These are phyloP conservation scores for Melieria picta DNA, from an alignment of 2,888 invertebrate genomes.

Conservation along the genomic window DNA sequence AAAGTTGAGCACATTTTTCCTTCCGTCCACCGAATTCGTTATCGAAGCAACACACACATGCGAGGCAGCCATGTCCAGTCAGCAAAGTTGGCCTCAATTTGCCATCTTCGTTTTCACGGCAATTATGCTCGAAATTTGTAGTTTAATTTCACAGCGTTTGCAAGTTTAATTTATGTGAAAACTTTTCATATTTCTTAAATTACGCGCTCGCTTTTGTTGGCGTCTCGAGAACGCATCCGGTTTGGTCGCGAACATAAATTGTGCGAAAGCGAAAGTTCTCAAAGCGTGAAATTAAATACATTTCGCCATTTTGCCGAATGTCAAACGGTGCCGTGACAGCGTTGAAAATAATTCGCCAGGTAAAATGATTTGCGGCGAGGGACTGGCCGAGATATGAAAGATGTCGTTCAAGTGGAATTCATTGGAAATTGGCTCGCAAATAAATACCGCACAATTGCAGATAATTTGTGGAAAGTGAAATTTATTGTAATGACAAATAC, in stretches of 20 bases:
- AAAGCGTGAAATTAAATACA: constrained; percentile 11
- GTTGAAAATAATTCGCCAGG: too few relatives aligned
- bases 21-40: background rate
- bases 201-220: background rate
- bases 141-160: constrained; percentile 43
- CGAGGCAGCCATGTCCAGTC: background rate
- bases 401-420: too few relatives aligned
- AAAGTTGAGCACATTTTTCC: background rate
- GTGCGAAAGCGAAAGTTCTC: background rate
- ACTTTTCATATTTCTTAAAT: constrained; percentile 35
- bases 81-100: background rate
- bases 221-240: background rate
- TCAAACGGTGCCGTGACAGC: too few relatives aligned
- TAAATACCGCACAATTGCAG: too few relatives aligned
- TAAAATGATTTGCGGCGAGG: too few relatives aligned
- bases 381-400: too few relatives aligned
- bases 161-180: constrained; percentile 46
- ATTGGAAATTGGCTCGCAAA: too few relatives aligned
- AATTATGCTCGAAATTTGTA: constrained; percentile 18
- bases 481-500: too few relatives aligned
- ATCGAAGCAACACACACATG: background rate
- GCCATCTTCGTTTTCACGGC: background rate
- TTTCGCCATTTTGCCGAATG: too few relatives aligned
- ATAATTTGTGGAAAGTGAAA: too few relatives aligned
- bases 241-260: background rate